Base-by-base conservation (phyloP, 2,113 vertebrate species). In the Actinemys pallida region DNA sequence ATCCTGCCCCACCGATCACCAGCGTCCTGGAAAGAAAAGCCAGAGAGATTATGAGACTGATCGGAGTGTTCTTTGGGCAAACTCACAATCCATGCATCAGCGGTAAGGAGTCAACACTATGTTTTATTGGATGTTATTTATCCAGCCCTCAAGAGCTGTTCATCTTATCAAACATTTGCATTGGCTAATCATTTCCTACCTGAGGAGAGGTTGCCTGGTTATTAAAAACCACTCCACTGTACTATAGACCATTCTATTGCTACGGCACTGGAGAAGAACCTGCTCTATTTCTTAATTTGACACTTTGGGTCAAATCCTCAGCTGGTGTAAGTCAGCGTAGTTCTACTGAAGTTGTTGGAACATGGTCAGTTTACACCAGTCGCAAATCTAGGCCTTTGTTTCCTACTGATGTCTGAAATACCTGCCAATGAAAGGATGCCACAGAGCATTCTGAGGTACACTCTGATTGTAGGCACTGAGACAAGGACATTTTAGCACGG, bases 1-100 rank as follows among this genome's bases (percentile, higher is more conserved):
- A 99, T 52, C 99, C 99, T 8, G 98, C 97, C 0, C 98, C 99
- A 2, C 99, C 99, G 0, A 99, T 99, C 98, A 99, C 97, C 96
- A 99, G 96, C 0, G 99, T 99, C 93, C 99, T 99, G 95, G 25
- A 93, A 86, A 65, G 78, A 8, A 95, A 92, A 24, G 8, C 69
- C 45, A 5, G 42, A 17, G 0, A 2, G 65, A 11, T 47, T 2
- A 13, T 4, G 3, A 76, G 19, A 6, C 65, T 31, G n/a, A 24
- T 52, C 6, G 22, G 4, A 83, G 25, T 31, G 59, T 14, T 72
- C 86, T 59, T 56, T 29, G 1, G 16, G 31, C 47, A 89, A 35
- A 3, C 9, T 7, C 0, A 25, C 86, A 17, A 11, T 19, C 45
- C 47, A 14, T 0, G 1, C 22, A 2, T 1, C 0, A 24, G n/a